phyloP scores from a whole-genome alignment of 2,113 vertebrate species.

The Pterocles burchelli region DNA sequence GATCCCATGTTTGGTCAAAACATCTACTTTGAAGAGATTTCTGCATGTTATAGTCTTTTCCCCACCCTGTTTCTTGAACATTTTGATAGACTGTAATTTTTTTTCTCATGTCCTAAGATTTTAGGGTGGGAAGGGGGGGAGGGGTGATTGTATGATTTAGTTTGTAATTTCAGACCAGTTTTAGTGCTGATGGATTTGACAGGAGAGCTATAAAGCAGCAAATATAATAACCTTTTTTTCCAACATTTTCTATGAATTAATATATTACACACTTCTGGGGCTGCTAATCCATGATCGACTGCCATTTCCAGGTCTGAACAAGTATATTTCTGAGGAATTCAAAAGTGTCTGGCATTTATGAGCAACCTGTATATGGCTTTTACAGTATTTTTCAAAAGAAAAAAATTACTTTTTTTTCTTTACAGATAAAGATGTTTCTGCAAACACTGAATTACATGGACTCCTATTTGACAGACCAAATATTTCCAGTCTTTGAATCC shows the following conservation, averaged over 20 bases:
- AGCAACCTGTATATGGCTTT: not conserved
- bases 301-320: not conserved
- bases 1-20: conserved; percentile 43
- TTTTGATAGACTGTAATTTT: not conserved
- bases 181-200: not conserved
- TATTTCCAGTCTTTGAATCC: not conserved
- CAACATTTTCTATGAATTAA: not conserved
- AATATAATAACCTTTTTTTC: not conserved
- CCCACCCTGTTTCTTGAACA: not conserved
- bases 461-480: not conserved
- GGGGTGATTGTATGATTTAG: not conserved
- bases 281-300: not conserved
- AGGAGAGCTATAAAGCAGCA: not conserved
- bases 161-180: not conserved
- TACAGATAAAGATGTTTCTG: not conserved
- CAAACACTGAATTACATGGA: not conserved
- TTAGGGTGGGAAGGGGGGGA: not conserved
- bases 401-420: not conserved
- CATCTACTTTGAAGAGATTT: not conserved
- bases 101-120: not conserved
- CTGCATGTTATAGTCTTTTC: not conserved
- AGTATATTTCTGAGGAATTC: not conserved
- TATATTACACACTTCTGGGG: not conserved
- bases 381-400: not conserved
- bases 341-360: not conserved